Evolutionary conservation across 2,888 invertebrate genomes (phyloP), one percentile per base, ranked within the genome.

Genomic region (Brachyopa scutellaris): DNA sequence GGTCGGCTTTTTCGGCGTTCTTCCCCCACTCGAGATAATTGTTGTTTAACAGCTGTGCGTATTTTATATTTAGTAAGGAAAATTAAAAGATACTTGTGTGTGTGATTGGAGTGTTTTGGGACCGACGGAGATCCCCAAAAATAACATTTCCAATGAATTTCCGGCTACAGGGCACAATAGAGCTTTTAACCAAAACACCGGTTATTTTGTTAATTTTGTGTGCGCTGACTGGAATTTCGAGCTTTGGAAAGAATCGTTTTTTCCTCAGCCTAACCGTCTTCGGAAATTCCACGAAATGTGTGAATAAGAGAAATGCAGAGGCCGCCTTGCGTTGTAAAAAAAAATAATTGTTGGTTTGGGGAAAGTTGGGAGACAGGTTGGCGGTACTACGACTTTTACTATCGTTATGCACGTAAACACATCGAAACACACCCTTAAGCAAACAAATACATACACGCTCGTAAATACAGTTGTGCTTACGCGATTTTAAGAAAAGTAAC

Each of bases 361-460:
- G 1, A 15, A 13, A 3, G 7, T 29, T 31, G 15, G 26, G 36
- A 59, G 59, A 69, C 47, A 13, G n/a, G 9, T 17, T 19, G 69
- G 55, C 36, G 67, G 26, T 69, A 49, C 38, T 38, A 21, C 11
- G 33, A 29, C 42, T 38, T 57, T 69, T 31, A 49, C 47, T 59
- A 57, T 33, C 38, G 36, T 59, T 69, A 33, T 36, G 21, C 42
- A 42, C 21, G n/a, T n/a, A n/a, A n/a, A n/a, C n/a, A n/a, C n/a
- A n/a, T n/a, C n/a, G n/a, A n/a, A n/a, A n/a, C n/a, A n/a, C n/a
- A n/a, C n/a, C n/a, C n/a, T n/a, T n/a, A n/a, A n/a, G n/a, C n/a
- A n/a, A n/a, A n/a, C n/a, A n/a, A n/a, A n/a, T n/a, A n/a, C n/a
- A n/a, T n/a, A n/a, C n/a, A n/a, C n/a, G n/a, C n/a, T n/a, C n/a